Evolutionary conservation across 2,113 vertebrate species (phyloP).

Genomic region (Pseudorasbora parva): DNA sequence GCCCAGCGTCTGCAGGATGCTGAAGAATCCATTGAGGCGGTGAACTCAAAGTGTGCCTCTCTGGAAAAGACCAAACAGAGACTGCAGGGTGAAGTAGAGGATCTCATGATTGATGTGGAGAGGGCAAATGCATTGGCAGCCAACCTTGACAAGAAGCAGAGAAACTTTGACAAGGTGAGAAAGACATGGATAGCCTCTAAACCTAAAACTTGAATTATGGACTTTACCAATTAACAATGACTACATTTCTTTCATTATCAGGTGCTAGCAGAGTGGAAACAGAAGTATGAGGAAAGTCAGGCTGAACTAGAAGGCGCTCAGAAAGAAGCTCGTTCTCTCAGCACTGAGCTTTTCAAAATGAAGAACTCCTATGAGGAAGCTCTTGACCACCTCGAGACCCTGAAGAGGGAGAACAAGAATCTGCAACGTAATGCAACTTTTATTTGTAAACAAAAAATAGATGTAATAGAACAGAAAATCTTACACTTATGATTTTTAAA

Average conservation of each 20-base stretch:
- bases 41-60: constrained; percentile 81
- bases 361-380: constrained; percentile 79
- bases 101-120: constrained; percentile 55
- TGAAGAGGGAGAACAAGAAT: constrained; percentile 45
- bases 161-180: constrained; percentile 56
- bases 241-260: constrained; percentile 44
- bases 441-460: neutral
- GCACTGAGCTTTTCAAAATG: constrained; percentile 76
- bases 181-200: neutral
- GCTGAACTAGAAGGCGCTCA: constrained; percentile 73
- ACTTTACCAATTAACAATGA: neutral
- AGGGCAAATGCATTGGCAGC: constrained; percentile 50
- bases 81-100: constrained; percentile 70
- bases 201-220: neutral
- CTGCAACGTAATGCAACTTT: constrained; percentile 32
- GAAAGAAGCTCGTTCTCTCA: constrained; percentile 74
- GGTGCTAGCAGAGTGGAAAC: constrained; percentile 84
- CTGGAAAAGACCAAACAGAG: constrained; percentile 84
- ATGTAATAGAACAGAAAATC: neutral
- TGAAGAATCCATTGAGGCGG: constrained; percentile 79
- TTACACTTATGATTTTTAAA: neutral
- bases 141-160: constrained; percentile 55
- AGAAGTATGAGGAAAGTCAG: constrained; percentile 81
- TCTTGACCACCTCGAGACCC: constrained; percentile 76
- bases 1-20: constrained; percentile 83